Evolutionary conservation across 2,113 vertebrate species (phyloP).

Genomic region (Daphoenositta chrysoptera): DNA sequence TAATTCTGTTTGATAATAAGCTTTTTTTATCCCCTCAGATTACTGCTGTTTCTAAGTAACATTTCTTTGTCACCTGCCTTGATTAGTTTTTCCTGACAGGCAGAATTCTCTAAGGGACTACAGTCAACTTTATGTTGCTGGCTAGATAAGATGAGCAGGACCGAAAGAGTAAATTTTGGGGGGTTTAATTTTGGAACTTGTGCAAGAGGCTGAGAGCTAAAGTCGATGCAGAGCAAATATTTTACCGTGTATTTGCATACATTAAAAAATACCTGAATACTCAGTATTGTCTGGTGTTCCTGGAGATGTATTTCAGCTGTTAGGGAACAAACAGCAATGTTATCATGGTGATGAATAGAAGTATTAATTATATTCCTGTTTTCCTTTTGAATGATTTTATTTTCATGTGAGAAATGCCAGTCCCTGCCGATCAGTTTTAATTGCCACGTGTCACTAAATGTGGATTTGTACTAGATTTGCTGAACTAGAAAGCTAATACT

Average conservation of each 20-base stretch:
- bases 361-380: neutral
- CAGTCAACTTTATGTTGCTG: neutral
- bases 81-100: neutral
- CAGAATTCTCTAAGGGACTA: neutral
- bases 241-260: neutral
- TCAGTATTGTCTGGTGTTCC: neutral
- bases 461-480: neutral
- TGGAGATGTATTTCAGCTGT: neutral
- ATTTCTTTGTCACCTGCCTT: neutral
- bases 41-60: neutral
- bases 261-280: neutral
- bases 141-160: neutral
- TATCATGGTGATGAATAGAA: neutral
- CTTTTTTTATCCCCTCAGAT: neutral
- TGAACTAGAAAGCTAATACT: neutral
- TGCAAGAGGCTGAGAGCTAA: neutral
- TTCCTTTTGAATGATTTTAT: neutral
- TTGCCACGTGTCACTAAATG: neutral
- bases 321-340: neutral
- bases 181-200: neutral
- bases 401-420: neutral
- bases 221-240: neutral
- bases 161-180: neutral
- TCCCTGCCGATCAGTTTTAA: neutral
- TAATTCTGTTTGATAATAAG: neutral